Base-by-base conservation (phyloP, 1,140 invertebrate species). In the Rhagoletis pomonella region DNA sequence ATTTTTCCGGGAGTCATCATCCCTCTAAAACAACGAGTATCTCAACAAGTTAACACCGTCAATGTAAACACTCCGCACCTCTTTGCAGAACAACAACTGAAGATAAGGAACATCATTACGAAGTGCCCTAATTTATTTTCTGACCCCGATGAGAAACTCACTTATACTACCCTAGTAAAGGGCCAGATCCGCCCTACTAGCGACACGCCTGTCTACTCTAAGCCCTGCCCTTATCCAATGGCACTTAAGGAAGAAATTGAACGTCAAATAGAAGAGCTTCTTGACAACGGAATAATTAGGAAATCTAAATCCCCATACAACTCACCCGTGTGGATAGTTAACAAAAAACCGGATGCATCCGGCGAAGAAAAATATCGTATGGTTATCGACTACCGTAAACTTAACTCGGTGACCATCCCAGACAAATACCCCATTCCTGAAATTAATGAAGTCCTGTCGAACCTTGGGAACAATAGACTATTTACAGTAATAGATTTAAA, bases 401-500 rank as follows among this genome's bases (percentile, higher is more conserved):
- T 92, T 17, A 93, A 93, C 88, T 85, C 90, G 58, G 88, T 89
- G 58, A 92, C 91, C 9, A 88, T 92, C 14, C 87, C 90, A n/a
- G 94, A 95, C 88, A 85, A 87, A 19, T 94, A 92, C 90, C 94
- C 94, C 12, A 89, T 95, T 5, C 94, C 94, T 6, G 90, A 93
- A 12, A 94, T 95, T 14, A 91, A 91, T 19, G 93, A 94, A 29
- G 89, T 92, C 42, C 89, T 95, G 64, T 91, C 94, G 84, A 90
- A 90, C 59, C 87, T 95, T 60, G 90, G 90, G 3, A 91, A 89
- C 5, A 87, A 89, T 9, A 90, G 88, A 84, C 93, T 91, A 86
- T 94, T 94, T 87, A 89, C 91, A 6, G 91, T 92, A 3, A 85
- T 95, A 19, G 94, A 95, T 90, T 87, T 94, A 6, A 89, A 89